Conservation (phyloP, 1,140 invertebrate genomes). For the Pogonomyrmex californicus region DNA sequence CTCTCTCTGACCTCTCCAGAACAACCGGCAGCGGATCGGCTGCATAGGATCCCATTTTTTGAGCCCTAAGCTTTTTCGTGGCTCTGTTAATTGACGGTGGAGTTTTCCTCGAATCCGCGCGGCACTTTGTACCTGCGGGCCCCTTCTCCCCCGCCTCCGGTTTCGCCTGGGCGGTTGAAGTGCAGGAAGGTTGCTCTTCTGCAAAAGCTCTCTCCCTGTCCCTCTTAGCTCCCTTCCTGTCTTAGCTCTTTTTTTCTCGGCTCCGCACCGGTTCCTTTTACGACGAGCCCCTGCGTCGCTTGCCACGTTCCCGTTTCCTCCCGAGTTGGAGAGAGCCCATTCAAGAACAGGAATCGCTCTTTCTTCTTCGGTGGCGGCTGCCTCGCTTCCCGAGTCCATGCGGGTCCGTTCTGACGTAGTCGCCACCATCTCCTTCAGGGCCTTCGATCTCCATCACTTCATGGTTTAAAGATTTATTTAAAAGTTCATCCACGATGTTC, state of each 20-base stretch:
- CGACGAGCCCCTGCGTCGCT: too few species aligned
- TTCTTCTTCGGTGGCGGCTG: neutral
- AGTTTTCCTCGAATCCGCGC: neutral
- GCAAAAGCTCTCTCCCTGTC: neutral
- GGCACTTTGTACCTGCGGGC: neutral
- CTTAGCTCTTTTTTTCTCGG: neutral
- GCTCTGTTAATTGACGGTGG: neutral
- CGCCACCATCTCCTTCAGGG: neutral
- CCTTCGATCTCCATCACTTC: neutral
- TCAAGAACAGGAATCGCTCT: neutral
- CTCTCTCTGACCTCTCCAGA: neutral
- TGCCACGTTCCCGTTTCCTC: too few species aligned
- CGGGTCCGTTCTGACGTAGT: neutral
- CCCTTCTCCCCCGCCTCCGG: neutral
- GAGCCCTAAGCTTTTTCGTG: neutral
- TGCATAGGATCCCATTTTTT: neutral
- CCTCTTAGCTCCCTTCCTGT: too few species aligned
- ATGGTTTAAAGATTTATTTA: too few species aligned
- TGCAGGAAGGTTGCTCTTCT: neutral
- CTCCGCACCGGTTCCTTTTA: neutral
- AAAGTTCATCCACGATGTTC: neutral
- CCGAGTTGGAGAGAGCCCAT: too few species aligned
- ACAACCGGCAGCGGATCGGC: neutral
- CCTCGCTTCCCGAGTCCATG: neutral
- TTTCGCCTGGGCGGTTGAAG: neutral